Conservation (phyloP, 2,888 invertebrate species). For the Chouioia cunea region DNA sequence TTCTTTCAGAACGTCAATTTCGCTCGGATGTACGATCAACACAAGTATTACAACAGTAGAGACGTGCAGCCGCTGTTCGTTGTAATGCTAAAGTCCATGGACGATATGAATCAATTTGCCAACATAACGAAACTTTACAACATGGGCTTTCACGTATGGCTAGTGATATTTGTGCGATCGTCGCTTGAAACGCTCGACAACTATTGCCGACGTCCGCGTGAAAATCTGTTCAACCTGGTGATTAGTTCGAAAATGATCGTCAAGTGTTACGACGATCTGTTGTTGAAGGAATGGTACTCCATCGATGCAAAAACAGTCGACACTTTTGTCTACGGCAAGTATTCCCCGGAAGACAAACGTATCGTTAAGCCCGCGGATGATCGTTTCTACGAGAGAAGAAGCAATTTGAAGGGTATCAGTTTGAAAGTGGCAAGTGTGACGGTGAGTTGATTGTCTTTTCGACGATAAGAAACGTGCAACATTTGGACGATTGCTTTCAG, state of each 20-base stretch:
- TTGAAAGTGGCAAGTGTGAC: slow-evolving; percentile 44
- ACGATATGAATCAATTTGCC: slow-evolving; percentile 47
- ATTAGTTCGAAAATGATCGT: slow-evolving; percentile 54
- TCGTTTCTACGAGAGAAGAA: slow-evolving; percentile 49
- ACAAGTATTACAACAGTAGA: slow-evolving; percentile 21
- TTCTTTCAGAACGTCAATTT: slow-evolving; percentile 31
- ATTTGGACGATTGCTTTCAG: background rate
- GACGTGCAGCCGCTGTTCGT: slow-evolving; percentile 33
- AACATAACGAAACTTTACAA: slow-evolving; percentile 43
- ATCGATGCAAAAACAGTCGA: slow-evolving; percentile 2
- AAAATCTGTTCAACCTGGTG: slow-evolving; percentile 50
- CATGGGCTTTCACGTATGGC: slow-evolving; percentile 54
- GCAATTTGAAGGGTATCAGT: slow-evolving; percentile 46
- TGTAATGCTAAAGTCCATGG: slow-evolving; percentile 1
- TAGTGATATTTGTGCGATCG: slow-evolving; percentile 53
- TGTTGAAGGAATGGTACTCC: slow-evolving; percentile 53
- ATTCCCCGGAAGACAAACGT: slow-evolving; percentile 1
- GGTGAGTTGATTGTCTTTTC: no score
- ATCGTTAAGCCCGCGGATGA: slow-evolving; percentile 18
- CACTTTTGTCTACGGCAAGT: slow-evolving; percentile 42
- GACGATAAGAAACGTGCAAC: background rate
- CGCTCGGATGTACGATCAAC: slow-evolving; percentile 15
- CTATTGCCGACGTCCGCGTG: slow-evolving; percentile 43
- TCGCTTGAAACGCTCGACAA: background rate
- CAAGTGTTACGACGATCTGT: slow-evolving; percentile 43